Base-by-base conservation (phyloP, 1,140 invertebrate genomes). In the Ericerus pela region DNA sequence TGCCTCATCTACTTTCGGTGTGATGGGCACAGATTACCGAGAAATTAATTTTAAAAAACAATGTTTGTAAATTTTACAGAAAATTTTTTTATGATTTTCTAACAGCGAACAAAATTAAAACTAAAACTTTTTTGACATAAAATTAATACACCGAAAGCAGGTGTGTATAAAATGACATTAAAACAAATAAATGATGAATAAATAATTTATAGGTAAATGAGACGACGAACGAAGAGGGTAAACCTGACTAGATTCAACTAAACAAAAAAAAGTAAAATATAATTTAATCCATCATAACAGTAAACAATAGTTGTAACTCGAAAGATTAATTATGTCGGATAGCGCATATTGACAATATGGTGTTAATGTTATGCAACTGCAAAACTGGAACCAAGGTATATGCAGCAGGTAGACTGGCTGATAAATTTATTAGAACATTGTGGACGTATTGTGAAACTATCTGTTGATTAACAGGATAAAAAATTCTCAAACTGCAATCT, bases 381-480 rank as follows among this genome's bases (percentile, higher is more conserved):
- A 76, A 76, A 55, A 85, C 84, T 36, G 86, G 86, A 70, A 88
- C 73, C 41, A 84, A 74, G 10, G 81, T 85, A 43, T 80, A 79
- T 30, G 80, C 79, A 60, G 85, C 72, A 59, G 74, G 75, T 58
- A 63, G 66, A 41, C 70, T 65, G 33, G 74, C 69, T 62, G 78
- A 75, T 47, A 74, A 69, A 11, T 70, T 65, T 16, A 82, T 65
- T 10, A 74, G 71, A 55, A 72, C 63, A 4, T 66, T 54, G 82
- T 69, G n/a, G 29, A 81, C 76, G 69, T 84, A 79, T 63, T 84
- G 87, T 68, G 85, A 86, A 59, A 88, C 76, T 62, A 80, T 77
- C 55, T 88, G 68, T 63, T 76, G 78, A 63, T 82, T 80, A 1
- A 81, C 77, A 12, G 79, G 76, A 47, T 55, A 71, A 69, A 57